Conservation (phyloP, 2,113 vertebrate species). For the Solenodon paradoxus region DNA sequence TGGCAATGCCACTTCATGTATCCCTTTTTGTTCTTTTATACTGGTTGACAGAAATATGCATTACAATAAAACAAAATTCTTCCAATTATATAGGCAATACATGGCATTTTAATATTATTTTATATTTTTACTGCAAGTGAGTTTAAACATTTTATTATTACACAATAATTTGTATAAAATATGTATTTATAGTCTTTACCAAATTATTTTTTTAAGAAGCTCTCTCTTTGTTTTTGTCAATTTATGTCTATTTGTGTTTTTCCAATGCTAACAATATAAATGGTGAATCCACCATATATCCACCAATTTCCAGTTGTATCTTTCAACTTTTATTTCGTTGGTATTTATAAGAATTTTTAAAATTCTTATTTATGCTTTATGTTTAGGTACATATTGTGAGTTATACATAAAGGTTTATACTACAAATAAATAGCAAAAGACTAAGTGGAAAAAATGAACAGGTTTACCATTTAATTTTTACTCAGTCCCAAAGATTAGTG, state of each 20-base stretch:
- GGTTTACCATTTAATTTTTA: conserved; percentile 6
- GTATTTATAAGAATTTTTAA: neutral
- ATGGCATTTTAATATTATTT: neutral
- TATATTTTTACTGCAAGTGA: neutral
- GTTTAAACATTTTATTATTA: neutral
- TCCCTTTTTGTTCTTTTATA: neutral
- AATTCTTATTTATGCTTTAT: neutral
- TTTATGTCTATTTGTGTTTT: neutral
- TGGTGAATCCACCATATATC: neutral
- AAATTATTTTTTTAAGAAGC: neutral
- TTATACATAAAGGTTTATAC: neutral
- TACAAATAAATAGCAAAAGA: neutral
- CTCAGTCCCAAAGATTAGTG: conserved; percentile 9
- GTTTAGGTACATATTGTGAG: neutral
- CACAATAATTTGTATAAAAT: neutral
- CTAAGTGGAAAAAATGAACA: neutral
- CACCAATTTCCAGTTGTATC: neutral
- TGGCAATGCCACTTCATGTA: neutral
- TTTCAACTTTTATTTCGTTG: neutral
- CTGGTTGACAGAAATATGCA: neutral
- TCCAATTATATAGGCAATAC: neutral
- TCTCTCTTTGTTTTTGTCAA: neutral
- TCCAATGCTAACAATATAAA: neutral
- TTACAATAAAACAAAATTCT: neutral
- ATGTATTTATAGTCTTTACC: neutral